These are phyloP conservation scores for Chymomyza caudatula DNA, from an alignment of 2,888 invertebrate species.

Conservation along the genomic window DNA sequence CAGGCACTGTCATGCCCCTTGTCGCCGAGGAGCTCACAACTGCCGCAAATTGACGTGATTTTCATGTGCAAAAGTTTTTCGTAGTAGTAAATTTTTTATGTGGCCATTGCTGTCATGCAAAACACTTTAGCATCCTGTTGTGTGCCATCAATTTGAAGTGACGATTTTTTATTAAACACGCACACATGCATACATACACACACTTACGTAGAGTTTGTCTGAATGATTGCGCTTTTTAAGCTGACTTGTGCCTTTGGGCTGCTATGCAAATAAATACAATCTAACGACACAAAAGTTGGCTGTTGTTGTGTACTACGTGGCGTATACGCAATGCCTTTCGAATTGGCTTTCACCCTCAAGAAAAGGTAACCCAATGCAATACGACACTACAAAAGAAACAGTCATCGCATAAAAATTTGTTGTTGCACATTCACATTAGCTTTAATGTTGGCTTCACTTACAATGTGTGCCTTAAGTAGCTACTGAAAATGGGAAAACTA, in stretches of 20 bases:
- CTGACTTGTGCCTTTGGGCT: background rate
- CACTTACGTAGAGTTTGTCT: background rate
- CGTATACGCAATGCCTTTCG: background rate
- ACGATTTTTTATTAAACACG: slow-evolving; percentile 7
- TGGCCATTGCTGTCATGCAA: background rate
- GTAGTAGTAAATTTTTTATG: background rate
- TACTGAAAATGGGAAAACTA: background rate
- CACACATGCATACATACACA: background rate
- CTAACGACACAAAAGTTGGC: background rate
- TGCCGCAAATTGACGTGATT: background rate
- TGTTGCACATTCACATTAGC: background rate
- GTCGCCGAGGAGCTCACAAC: background rate
- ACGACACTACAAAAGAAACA: background rate
- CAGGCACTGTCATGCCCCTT: background rate
- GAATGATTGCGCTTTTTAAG: slow-evolving; percentile 8
- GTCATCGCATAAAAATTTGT: background rate
- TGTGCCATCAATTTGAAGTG: slow-evolving; percentile 27
- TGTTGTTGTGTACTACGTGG: background rate
- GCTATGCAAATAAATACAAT: background rate
- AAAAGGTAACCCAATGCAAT: background rate
- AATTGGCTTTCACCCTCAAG: background rate
- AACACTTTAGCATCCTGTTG: slow-evolving; percentile 1
- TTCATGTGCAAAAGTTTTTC: background rate
- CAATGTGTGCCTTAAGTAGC: background rate
- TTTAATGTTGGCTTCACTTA: background rate